A percentile compares a stretch with the other conserved stretches of the same genome.
phyloP scores from a whole-genome alignment of 2,888 invertebrate genomes.

The Pyrgus malvae region DNA sequence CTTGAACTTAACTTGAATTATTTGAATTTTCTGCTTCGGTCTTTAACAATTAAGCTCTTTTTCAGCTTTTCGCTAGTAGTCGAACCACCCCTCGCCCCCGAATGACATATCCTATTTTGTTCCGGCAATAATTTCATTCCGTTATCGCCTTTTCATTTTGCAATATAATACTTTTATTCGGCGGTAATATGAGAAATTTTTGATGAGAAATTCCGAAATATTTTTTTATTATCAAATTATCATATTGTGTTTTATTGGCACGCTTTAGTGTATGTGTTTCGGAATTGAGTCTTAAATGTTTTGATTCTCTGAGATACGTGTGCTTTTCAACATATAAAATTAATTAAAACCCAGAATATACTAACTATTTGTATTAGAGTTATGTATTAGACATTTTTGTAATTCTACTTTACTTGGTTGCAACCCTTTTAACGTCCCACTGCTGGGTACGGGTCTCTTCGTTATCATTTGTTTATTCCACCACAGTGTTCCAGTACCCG shows the following conservation, averaged over 20 bases:
- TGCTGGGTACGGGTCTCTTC: too few species aligned
- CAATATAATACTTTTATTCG: constrained; percentile 60
- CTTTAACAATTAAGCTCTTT: neutral
- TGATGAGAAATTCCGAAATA: constrained; percentile 35
- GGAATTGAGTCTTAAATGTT: neutral
- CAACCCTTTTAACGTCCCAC: too few species aligned
- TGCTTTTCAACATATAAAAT: too few species aligned
- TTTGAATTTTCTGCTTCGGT: too few species aligned
- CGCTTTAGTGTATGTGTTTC: neutral
- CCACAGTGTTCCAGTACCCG: too few species aligned
- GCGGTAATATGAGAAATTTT: constrained; percentile 48
- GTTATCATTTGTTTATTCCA: too few species aligned
- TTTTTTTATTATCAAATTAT: constrained; percentile 26
- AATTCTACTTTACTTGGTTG: too few species aligned
- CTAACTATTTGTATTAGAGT: too few species aligned
- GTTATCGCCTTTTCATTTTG: constrained; percentile 64
- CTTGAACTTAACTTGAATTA: too few species aligned
- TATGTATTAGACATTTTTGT: too few species aligned
- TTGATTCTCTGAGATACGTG: neutral
- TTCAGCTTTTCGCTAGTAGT: neutral
- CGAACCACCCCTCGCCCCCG: constrained; percentile 18
- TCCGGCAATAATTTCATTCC: constrained; percentile 59
- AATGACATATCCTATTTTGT: constrained; percentile 46
- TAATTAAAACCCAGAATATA: too few species aligned
- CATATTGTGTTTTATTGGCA: constrained; percentile 18